Base-by-base conservation (phyloP, 2,113 vertebrate genomes). In the Parus major region DNA sequence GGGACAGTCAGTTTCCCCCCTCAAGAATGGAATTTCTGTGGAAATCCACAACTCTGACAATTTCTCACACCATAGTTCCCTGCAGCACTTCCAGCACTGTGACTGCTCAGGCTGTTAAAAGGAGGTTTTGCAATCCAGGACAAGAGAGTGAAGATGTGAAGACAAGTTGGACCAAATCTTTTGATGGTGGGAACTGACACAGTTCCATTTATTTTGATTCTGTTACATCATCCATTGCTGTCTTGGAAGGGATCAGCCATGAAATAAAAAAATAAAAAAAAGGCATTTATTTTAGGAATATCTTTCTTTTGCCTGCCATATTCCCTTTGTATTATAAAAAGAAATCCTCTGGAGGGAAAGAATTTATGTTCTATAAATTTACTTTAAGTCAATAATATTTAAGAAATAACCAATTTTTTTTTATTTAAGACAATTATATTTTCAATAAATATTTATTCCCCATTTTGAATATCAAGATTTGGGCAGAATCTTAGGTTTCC, bases 351-450 rank as follows among this genome's bases (percentile, higher is more conserved):
- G 16, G 7, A 71, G 5, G 13, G 18, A 46, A 63, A 3, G 15
- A 63, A 59, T 49, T 11, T 31, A 12, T 17, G 4, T 35, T 79
- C 13, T 29, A 56, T 49, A 64, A 42, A 79, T 68, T 36, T 36
- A 3, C 0, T 72, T 69, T 53, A 36, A 27, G 13, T 44, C 11
- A 83, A 15, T 23, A 81, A 70, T 36, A 59, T 39, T 49, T 2
- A 22, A 12, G 41, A 57, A 44, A 47, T 3, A 18, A 4, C 0
- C 1, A 19, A 8, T 33, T 1, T 65, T 12, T 78, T 70, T 78
- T 73, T n/a, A 9, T 71, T 81, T 50, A 36, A 5, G 8, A 33
- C 3, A 44, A 7, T n/a, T 36, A 21, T 27, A 1, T 3, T 77
- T 93, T 70, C 17, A 53, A 6, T 4, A 85, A n/a, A n/a, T 59